Percentiles rank a stretch among this genome's conserved stretches.
phyloP scores from a whole-genome alignment of 2,113 vertebrate genomes.

The Gavia stellata region DNA sequence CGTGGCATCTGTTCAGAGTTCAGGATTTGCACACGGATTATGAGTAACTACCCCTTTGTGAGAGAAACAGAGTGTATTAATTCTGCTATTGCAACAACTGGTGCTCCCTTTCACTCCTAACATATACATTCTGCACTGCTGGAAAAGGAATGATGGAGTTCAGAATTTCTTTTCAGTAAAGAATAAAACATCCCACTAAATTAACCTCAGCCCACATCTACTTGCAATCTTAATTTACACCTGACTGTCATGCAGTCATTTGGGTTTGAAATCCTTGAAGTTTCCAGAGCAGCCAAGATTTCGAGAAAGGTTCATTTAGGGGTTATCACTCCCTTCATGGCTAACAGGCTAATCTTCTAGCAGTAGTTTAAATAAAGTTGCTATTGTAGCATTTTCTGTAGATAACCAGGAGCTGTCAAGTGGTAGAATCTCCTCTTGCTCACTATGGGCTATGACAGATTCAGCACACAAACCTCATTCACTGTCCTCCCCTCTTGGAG shows the following conservation, averaged over 20 bases:
- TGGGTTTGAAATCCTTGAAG: slow-evolving; percentile 25
- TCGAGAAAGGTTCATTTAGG: slow-evolving; percentile 8
- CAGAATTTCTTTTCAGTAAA: not conserved
- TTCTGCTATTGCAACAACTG: not conserved
- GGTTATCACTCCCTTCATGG: slow-evolving; percentile 15
- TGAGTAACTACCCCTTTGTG: not conserved
- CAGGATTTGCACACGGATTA: not conserved
- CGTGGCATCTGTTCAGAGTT: not conserved
- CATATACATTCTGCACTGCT: rapidly evolving
- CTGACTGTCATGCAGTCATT: slow-evolving; percentile 11
- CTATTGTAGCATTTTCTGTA: slow-evolving; percentile 9
- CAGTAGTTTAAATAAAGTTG: slow-evolving; percentile 16
- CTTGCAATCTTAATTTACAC: slow-evolving; percentile 39
- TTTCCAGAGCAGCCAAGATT: not conserved
- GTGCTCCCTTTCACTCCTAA: not conserved
- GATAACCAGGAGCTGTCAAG: slow-evolving; percentile 34
- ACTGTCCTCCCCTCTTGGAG: slow-evolving; percentile 40
- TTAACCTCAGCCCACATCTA: slow-evolving; percentile 24
- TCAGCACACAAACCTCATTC: slow-evolving; percentile 49
- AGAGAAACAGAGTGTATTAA: not conserved
- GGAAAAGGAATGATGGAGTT: not conserved
- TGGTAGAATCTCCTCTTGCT: slow-evolving; percentile 33
- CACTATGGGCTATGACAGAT: slow-evolving; percentile 44
- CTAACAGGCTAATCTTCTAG: slow-evolving; percentile 26
- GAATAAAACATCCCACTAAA: slow-evolving; percentile 16